Base-by-base conservation (phyloP, 23 tunicate species). In the Trididemnum clinides region DNA sequence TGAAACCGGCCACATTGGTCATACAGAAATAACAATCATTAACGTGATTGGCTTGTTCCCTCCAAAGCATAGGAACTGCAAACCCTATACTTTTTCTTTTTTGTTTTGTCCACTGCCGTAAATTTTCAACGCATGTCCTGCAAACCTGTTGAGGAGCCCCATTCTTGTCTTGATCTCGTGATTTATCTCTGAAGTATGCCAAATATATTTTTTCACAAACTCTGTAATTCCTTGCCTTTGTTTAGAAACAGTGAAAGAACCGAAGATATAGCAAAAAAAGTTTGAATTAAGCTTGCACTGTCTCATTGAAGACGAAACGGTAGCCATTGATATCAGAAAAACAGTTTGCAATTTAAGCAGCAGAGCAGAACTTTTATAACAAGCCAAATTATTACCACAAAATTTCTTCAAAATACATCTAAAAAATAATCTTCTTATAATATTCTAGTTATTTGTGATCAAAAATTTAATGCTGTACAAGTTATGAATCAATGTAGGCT, bases 141-240 rank as follows among this genome's bases (percentile, higher is more conserved):
- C 77, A 70, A 33, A 70, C 77, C 77, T 70, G 38, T 36, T 70
- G 77, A 30, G 77, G 77, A 32, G 36, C 77, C 77, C 77, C 28
- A 33, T 33, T 32, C 77, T 70, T 70, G 37, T 70, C 36, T 70
- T 70, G 77, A 70, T 70, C 77, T 32, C 77, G 37, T 70, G 30
- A 12, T 30, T 70, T 70, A 33, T 27, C 39, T 10, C 77, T 37
- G 38, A 70, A 70, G 21, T 70, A 70, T 70, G 77, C 77, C 39
- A 70, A 70, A 33, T 70, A 30, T 32, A 37, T 37, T 70, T 70
- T 70, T 70, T 30, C 37, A 70, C 77, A 70, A 70, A 70, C 19
- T 70, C 77, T 70, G 77, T 70, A 33, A 70, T 70, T 33, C 39
- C 21, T 70, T 70, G 77, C 39, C 39, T 70, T 70, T 70, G 77